Conservation (phyloP, 2,113 vertebrate species). For the Aldabrachelys gigantea region DNA sequence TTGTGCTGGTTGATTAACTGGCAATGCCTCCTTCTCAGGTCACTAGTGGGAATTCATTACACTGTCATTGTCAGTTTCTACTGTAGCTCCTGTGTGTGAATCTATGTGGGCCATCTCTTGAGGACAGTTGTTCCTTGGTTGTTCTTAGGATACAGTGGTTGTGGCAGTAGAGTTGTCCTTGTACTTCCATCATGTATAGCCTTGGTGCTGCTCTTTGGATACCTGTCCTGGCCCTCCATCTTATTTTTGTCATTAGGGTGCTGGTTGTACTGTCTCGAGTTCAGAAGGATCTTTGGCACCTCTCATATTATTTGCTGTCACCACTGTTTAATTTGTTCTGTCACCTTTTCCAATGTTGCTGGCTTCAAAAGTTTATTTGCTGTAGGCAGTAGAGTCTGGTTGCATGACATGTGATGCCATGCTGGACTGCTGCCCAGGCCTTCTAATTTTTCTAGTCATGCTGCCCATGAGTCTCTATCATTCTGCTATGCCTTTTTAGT, state of each 20-base stretch:
- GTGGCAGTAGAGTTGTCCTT: not conserved
- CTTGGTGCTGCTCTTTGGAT: not conserved
- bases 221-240: not conserved
- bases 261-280: not conserved
- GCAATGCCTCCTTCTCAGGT: not conserved
- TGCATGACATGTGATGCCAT: not conserved
- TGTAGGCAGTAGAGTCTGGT: not conserved
- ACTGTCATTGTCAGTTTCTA: slow-evolving; percentile 10
- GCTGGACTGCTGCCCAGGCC: slow-evolving; percentile 1
- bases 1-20: not conserved
- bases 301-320: not conserved
- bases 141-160: not conserved
- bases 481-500: not conserved
- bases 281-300: not conserved
- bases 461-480: not conserved
- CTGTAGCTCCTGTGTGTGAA: not conserved
- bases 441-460: not conserved
- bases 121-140: not conserved
- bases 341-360: not conserved
- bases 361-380: slow-evolving; percentile 3
- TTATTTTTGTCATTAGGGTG: not conserved
- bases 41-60: not conserved
- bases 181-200: not conserved
- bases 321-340: not conserved
- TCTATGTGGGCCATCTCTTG: not conserved